These are phyloP conservation scores for Pica pica DNA, from an alignment of 2,113 vertebrate species.

Conservation along the genomic window DNA sequence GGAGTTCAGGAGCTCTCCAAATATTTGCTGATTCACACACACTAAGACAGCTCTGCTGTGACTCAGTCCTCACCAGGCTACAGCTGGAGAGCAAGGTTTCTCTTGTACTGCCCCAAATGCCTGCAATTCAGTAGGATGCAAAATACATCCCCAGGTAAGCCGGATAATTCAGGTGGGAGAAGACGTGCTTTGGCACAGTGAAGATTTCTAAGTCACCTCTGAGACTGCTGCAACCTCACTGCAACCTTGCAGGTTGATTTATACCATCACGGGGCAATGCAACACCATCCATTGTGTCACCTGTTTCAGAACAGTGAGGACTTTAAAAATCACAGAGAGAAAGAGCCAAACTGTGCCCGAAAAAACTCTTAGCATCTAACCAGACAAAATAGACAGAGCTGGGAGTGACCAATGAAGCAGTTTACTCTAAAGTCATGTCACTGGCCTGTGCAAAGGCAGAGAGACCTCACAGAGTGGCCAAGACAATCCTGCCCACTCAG, in stretches of 20 bases:
- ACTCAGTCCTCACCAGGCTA: not conserved
- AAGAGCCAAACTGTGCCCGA: too few relatives aligned
- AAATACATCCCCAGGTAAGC: not conserved
- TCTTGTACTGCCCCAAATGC: not conserved
- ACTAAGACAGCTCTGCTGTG: not conserved
- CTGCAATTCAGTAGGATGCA: not conserved
- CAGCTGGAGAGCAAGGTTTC: not conserved
- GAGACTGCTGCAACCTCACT: not conserved
- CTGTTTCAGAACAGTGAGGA: not conserved
- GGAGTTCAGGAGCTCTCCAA: slow-evolving; percentile 7
- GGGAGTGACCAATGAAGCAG: accelerated
- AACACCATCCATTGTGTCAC: accelerated
- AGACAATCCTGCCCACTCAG: not conserved
- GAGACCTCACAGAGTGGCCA: not conserved
- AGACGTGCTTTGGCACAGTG: not conserved
- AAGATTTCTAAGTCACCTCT: not conserved
- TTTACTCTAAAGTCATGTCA: accelerated
- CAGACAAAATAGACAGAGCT: not conserved
- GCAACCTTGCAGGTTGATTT: not conserved
- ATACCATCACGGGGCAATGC: not conserved
- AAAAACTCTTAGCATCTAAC: not conserved
- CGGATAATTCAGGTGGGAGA: not conserved
- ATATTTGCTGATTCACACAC: not conserved
- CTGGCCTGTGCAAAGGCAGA: not conserved
- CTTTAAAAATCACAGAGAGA: not conserved